Evolutionary conservation across 2,888 invertebrate genomes (phyloP).

Genomic region (Gandaritis pyraliata): DNA sequence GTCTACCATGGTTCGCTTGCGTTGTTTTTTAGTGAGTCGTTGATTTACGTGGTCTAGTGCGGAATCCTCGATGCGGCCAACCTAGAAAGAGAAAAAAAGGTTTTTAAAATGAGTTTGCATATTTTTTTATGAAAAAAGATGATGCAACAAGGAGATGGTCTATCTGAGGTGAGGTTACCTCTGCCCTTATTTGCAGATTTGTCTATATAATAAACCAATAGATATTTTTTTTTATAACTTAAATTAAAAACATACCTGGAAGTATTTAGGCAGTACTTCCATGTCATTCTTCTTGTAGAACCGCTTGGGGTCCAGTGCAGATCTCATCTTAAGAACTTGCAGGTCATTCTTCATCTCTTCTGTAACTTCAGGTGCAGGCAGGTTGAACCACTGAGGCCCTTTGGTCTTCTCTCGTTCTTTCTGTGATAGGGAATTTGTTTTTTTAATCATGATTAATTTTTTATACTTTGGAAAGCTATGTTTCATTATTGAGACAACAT

Average conservation of each 20-base stretch:
- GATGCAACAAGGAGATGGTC: too few species aligned
- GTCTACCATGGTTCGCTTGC: slow-evolving; percentile 96
- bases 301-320: slow-evolving; percentile 94
- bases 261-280: slow-evolving; percentile 95
- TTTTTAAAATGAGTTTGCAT: not conserved
- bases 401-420: slow-evolving; percentile 91
- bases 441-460: too few species aligned
- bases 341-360: slow-evolving; percentile 95
- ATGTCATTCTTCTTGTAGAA: slow-evolving; percentile 97
- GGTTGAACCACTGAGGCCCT: slow-evolving; percentile 94
- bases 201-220: too few species aligned
- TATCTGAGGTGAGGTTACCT: too few species aligned
- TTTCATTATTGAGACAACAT: too few species aligned
- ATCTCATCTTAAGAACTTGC: slow-evolving; percentile 95
- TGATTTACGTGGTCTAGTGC: slow-evolving; percentile 94
- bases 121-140: not conserved
- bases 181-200: too few species aligned
- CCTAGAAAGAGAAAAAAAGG: slow-evolving; percentile 64
- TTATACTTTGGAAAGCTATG: too few species aligned
- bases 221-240: too few species aligned
- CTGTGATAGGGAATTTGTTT: slow-evolving; percentile 64
- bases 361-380: slow-evolving; percentile 95
- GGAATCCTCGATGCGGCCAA: slow-evolving; percentile 93
- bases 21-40: slow-evolving; percentile 92
- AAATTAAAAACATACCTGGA: slow-evolving; percentile 86